Base-by-base conservation (phyloP, 2,113 vertebrate species). In the Hippoglossus stenolepis region DNA sequence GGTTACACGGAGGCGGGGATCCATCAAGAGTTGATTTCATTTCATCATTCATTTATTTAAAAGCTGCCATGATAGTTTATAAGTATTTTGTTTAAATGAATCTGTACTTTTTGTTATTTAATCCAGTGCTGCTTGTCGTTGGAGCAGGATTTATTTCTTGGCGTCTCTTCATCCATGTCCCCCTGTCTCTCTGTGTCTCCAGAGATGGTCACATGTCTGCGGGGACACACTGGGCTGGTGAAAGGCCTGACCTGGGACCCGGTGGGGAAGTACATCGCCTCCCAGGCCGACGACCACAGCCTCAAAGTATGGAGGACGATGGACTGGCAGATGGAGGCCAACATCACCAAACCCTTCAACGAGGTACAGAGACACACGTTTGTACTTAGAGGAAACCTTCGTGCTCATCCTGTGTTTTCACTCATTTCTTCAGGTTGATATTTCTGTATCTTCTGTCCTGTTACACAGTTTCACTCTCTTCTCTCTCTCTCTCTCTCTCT, bases 211-310 rank as follows among this genome's bases (percentile, higher is more conserved):
- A 96, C 94, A 24, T 96, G 96, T 58, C 85, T 99, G 73, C 95
- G 96, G 73, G 98, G 97, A 7, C 98, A 99, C 91, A 99, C 98
- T 0, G 97, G 98, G 21, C 87, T 99, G 91, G 98, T 99, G 2
- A 99, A 99, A 79, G 98, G 98, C 13, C 93, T 99, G 76, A 99
- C 98, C 11, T 99, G 98, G 98, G 98, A 99, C 66, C 98, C 98
- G 9, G 98, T 99, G 45, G 98, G 98, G 20, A 99, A 99, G 49
- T 99, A 99, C 38, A 97, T 99, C 9, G 98, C 98, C 9, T 99
- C 98, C 2, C 98, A 99, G 93, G 98, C 97, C 3, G 98, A 99
- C 12, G 98, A 99, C 94, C 95, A 96, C 66, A 99, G 97, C 47
- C 93, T 99, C 56, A 97, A 98, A 73, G 98, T 99, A 70, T 99